These are phyloP conservation scores for Melanotaenia duboulayi DNA, from an alignment of 2,113 vertebrate species.

Conservation along the genomic window DNA sequence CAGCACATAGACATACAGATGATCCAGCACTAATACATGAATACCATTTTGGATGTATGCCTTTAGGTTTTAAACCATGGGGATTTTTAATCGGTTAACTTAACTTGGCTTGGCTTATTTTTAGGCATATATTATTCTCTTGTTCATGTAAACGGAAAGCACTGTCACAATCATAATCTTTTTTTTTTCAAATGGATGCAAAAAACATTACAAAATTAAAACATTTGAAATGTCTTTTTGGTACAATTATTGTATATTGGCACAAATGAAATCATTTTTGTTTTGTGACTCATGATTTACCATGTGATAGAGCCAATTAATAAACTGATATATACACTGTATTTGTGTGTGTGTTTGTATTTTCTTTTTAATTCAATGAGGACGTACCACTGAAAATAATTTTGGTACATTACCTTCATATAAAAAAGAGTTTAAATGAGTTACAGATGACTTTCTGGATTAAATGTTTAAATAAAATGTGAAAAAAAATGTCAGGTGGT, in stretches of 20 bases:
- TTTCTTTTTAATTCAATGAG: background rate
- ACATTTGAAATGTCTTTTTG: too few species aligned
- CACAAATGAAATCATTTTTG: background rate
- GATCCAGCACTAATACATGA: background rate
- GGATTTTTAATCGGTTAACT: background rate
- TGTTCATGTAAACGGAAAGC: too few species aligned
- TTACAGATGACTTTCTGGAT: background rate
- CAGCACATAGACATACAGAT: background rate
- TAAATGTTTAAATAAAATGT: background rate
- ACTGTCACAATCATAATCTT: background rate
- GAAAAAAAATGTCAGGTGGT: too few species aligned
- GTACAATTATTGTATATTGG: background rate
- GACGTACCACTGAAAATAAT: too few species aligned
- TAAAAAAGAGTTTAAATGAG: background rate
- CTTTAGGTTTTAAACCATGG: background rate
- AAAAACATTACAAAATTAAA: background rate
- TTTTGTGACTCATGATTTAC: background rate
- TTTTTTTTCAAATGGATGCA: background rate
- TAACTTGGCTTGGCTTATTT: background rate
- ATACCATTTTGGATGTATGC: background rate
- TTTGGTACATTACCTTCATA: too few species aligned
- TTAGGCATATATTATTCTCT: background rate
- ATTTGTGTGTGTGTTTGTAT: background rate
- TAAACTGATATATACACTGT: constrained; percentile 26
- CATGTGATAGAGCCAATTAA: constrained; percentile 9